Conservation (phyloP, 2,113 vertebrate genomes). For the Nothocercus nigrocapillus region DNA sequence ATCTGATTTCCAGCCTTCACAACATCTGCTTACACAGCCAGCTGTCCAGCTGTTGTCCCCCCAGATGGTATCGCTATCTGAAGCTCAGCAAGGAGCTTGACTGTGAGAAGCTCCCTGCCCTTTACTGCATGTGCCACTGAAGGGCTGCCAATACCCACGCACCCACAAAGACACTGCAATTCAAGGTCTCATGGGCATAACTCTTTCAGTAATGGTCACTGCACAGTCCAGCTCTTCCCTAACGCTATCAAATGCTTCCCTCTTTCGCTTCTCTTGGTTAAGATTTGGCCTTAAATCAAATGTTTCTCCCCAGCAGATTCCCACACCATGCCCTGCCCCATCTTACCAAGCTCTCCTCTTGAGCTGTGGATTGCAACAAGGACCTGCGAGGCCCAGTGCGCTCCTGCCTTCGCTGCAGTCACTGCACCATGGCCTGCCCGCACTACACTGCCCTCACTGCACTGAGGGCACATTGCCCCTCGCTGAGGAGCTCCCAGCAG, state of each 20-base stretch:
- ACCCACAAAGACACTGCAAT: not conserved
- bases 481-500: not conserved
- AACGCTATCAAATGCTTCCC: accelerated
- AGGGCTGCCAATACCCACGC: not conserved
- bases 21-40: not conserved
- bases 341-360: not conserved
- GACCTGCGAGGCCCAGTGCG: not conserved
- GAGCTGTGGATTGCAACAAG: not conserved
- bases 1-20: not conserved
- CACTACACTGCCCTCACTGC: not conserved
- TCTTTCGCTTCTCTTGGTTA: not conserved
- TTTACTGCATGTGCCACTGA: not conserved
- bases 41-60: not conserved
- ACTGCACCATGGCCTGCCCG: not conserved
- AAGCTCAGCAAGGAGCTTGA: not conserved
- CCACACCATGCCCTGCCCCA: not conserved
- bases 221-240: not conserved
- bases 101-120: not conserved
- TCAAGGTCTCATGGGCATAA: not conserved
- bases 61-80: no score
- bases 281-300: not conserved
- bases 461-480: not conserved
- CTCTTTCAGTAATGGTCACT: accelerated
- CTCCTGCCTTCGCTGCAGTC: not conserved
- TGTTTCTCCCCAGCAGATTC: not conserved